These are phyloP conservation scores for Gonocerus acuteangulatus DNA, from an alignment of 2,888 invertebrate species.

Conservation along the genomic window DNA sequence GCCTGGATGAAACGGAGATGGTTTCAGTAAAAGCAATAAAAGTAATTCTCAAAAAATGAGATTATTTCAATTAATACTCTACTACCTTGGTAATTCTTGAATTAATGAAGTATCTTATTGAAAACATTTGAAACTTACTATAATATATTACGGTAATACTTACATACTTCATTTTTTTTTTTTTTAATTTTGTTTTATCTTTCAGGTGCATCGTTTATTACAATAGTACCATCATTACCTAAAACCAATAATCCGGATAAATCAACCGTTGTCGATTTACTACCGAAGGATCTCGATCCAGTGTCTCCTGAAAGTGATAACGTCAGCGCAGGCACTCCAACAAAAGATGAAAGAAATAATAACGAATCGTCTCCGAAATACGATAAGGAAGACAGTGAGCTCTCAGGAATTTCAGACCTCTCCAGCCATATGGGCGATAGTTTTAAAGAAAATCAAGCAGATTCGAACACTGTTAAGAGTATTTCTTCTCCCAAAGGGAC, in stretches of 20 bases:
- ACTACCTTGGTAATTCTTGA: too few species aligned
- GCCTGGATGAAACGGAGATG: too few species aligned
- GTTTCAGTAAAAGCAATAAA: too few species aligned
- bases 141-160: too few species aligned
- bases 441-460: constrained; percentile 36
- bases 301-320: constrained; percentile 69
- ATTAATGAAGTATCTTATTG: too few species aligned
- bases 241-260: background rate
- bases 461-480: constrained; percentile 4
- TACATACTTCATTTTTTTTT: too few species aligned
- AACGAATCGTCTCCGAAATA: constrained; percentile 37
- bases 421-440: constrained; percentile 47
- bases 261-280: constrained; percentile 45
- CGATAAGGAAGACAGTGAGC: constrained; percentile 46
- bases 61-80: too few species aligned
- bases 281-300: constrained; percentile 71
- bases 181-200: too few species aligned
- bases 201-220: background rate
- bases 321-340: constrained; percentile 40
- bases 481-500: background rate
- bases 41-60: too few species aligned
- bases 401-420: constrained; percentile 52
- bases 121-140: too few species aligned
- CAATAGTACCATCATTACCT: background rate
- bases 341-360: constrained; percentile 49